Evolutionary conservation across 2,888 invertebrate species (phyloP), one percentile per base, ranked within the genome.

Genomic region (Halictus quadricinctus): DNA sequence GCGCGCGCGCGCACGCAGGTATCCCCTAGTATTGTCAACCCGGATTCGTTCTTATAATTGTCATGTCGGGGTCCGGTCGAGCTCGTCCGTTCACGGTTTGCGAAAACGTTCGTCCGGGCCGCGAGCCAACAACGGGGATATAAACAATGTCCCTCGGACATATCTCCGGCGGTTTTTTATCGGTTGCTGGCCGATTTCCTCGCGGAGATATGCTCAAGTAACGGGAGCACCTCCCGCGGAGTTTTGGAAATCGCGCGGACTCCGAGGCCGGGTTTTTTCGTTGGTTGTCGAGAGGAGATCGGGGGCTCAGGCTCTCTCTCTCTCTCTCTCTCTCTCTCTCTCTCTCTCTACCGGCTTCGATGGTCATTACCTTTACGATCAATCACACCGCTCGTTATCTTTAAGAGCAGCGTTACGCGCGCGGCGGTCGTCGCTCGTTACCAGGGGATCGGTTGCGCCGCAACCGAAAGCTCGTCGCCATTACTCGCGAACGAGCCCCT

Each of bases 281-380:
- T 25, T 25, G 60, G 54, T 54, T n/a, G 54, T 54, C 54, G 54
- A 54, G 54, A 10, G 54, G 10, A n/a, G 21, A 54, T 54, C 54
- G n/a, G 21, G 66, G 50, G 76, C 79, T 41, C 80, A 64, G 54
- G 69, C 80, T 83, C 79, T 80, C 85, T 83, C 77, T 43, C 54
- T 46, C 46, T 46, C 46, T 12, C 46, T 13, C 46, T 13, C 43
- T 46, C 46, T 46, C 46, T 46, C 46, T 12, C 46, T 46, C 12
- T n/a, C 54, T 54, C 54, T 21, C 10, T 12, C 69, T 41, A n/a
- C 7, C 41, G 8, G 87, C 87, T 88, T 89, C 92, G 91, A 92
- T 92, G 92, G 92, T 93, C 92, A 93, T 94, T 93, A 93, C 91
- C 91, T 94, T 94, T 93, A 93, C 93, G 94, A 93, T 93, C 93